A percentile compares a stretch with the other conserved stretches of the same genome.
Evolutionary conservation across 2,113 vertebrate species (phyloP).

Genomic region (Hypomesus transpacificus): DNA sequence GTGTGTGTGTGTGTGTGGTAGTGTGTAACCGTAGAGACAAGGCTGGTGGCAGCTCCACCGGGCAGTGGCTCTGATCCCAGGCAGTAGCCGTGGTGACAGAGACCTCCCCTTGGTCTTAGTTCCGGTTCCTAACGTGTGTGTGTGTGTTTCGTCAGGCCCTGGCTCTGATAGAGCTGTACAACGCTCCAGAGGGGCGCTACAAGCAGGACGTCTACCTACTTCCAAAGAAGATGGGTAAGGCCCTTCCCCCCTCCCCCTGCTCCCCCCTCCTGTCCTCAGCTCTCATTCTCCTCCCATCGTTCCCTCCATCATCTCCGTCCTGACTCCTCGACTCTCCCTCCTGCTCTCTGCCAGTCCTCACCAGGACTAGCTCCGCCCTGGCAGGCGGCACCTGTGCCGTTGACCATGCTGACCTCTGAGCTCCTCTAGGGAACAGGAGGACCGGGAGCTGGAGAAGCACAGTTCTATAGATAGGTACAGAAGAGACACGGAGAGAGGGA

Average conservation of each 20-base stretch:
- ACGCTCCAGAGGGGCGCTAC: constrained; percentile 92
- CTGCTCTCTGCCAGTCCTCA: not conserved
- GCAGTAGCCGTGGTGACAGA: not conserved
- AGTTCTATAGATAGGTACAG: not conserved
- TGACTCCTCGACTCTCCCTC: not conserved
- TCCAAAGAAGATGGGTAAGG: constrained; percentile 96
- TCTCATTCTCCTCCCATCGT: not conserved
- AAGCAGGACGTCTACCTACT: constrained; percentile 94
- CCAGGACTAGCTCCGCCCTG: not conserved
- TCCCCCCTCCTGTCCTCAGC: not conserved
- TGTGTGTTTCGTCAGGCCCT: constrained; percentile 74
- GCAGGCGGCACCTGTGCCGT: not conserved
- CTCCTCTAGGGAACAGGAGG: not conserved
- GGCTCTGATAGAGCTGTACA: constrained; percentile 94
- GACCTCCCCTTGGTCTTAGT: constrained; percentile 30
- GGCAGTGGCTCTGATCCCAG: not conserved
- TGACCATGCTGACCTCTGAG: not conserved
- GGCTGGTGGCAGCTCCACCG: not conserved
- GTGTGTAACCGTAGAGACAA: not conserved
- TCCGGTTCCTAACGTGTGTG: constrained; percentile 6
- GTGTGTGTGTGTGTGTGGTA: constrained; percentile 21
- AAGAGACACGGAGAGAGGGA: constrained; percentile 1
- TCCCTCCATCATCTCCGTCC: not conserved
- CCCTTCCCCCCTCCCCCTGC: not conserved
- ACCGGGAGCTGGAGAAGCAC: no score